Evolutionary conservation across 2,113 vertebrate genomes (phyloP).

Genomic region (Sigmodon hispidus): DNA sequence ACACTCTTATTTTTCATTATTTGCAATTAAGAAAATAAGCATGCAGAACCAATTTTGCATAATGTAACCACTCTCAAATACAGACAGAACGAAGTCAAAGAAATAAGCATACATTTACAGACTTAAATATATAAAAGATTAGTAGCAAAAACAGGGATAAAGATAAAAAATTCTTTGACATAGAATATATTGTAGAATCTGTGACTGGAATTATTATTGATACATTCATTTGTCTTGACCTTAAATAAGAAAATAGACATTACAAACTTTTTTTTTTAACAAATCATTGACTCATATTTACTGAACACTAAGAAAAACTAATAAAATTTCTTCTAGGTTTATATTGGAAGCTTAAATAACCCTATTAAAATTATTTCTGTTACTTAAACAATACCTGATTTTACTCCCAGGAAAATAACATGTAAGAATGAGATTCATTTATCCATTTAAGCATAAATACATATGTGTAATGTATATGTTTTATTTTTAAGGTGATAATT

Average conservation of each 20-base stretch:
- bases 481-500: not conserved
- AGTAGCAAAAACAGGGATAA: not conserved
- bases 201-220: not conserved
- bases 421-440: not conserved
- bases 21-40: conserved; percentile 65
- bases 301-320: not conserved
- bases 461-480: not conserved
- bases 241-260: not conserved
- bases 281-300: conserved; percentile 1
- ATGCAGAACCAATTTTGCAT: conserved; percentile 69
- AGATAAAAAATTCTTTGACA: not conserved
- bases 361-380: not conserved
- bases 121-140: conserved; percentile 11
- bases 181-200: not conserved
- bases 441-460: not conserved
- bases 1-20: conserved; percentile 27
- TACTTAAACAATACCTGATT: not conserved
- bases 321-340: not conserved
- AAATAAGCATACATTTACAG: not conserved
- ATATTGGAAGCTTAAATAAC: not conserved
- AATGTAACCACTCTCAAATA: conserved; percentile 42
- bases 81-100: conserved; percentile 8
- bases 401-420: not conserved
- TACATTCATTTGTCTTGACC: not conserved
- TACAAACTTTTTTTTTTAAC: conserved; percentile 30